A percentile compares a stretch with the other conserved stretches of the same genome.
Evolutionary conservation across 2,797 vertebrate species (phyloP).

Genomic region (Macropus fuliginosus): DNA sequence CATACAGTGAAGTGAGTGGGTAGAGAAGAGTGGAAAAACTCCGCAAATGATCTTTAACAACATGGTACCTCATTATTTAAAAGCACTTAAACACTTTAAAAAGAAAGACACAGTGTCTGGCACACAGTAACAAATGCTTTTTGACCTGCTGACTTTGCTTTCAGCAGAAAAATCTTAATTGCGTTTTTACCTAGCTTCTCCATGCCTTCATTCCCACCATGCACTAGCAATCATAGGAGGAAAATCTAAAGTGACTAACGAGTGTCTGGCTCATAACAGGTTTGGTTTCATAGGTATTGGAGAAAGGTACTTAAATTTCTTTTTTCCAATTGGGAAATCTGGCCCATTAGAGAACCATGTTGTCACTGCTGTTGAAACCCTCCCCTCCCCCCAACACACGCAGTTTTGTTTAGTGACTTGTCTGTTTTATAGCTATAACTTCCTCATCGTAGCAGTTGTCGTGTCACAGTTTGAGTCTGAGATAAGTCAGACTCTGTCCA

Average conservation of each 20-base stretch:
- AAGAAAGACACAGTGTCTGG: not conserved
- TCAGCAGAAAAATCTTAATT: not conserved
- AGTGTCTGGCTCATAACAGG: not conserved
- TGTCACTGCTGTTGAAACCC: not conserved
- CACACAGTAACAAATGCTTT: not conserved
- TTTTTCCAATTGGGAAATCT: not conserved
- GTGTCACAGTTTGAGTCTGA: not conserved
- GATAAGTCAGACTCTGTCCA: conserved; percentile 15
- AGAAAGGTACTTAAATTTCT: not conserved
- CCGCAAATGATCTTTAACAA: not conserved
- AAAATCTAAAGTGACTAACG: not conserved
- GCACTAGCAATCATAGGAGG: not conserved
- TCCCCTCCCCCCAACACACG: not conserved
- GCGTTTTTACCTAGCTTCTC: not conserved
- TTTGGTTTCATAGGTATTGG: not conserved
- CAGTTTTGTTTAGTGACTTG: not conserved
- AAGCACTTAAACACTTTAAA: not conserved
- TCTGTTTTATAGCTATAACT: not conserved
- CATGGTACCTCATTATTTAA: not conserved
- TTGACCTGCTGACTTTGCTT: not conserved
- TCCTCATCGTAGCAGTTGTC: not conserved
- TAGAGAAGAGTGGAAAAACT: not conserved
- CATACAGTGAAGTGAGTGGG: not conserved
- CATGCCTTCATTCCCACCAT: not conserved
- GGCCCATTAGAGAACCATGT: not conserved